Evolutionary conservation across 1,140 invertebrate species (phyloP).

Genomic region (Liolophura sinensis): DNA sequence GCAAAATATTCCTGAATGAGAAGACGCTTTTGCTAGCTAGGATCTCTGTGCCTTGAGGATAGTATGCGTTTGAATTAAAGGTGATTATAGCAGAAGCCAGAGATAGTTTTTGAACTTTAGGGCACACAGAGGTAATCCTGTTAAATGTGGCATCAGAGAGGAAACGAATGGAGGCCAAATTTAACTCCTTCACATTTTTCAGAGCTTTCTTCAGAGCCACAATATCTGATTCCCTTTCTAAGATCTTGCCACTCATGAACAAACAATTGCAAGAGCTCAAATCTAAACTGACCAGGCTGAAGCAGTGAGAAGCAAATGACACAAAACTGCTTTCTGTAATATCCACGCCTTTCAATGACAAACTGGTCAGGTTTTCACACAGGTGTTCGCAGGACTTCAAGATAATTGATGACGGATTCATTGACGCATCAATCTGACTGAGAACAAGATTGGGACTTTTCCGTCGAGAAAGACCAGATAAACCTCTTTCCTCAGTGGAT

Average conservation of each 20-base stretch:
- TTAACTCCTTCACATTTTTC: slow-evolving; percentile 65
- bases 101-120: slow-evolving; percentile 65
- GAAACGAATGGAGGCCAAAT: slow-evolving; percentile 70
- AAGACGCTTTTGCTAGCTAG: slow-evolving; percentile 70
- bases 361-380: slow-evolving; percentile 32
- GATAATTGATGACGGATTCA: slow-evolving; percentile 29
- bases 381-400: slow-evolving; percentile 37
- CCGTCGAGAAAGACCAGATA: slow-evolving; percentile 20
- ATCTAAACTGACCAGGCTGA: slow-evolving; percentile 63
- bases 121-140: slow-evolving; percentile 67
- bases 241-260: slow-evolving; percentile 71
- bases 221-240: slow-evolving; percentile 65
- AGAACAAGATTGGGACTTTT: slow-evolving; percentile 39
- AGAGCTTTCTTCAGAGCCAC: slow-evolving; percentile 61
- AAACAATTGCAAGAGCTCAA: slow-evolving; percentile 70
- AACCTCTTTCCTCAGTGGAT: slow-evolving; percentile 6
- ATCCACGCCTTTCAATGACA: slow-evolving; percentile 45
- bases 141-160: slow-evolving; percentile 73
- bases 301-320: slow-evolving; percentile 35
- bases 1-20: slow-evolving; percentile 70
- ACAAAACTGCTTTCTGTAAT: slow-evolving; percentile 46
- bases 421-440: slow-evolving; percentile 41
- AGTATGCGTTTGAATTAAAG: slow-evolving; percentile 67
- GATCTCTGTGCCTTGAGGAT: slow-evolving; percentile 61
- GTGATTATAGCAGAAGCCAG: slow-evolving; percentile 70